Evolutionary conservation across 2,888 invertebrate genomes (phyloP), one percentile per base, ranked within the genome.

Genomic region (Protonemura montana): DNA sequence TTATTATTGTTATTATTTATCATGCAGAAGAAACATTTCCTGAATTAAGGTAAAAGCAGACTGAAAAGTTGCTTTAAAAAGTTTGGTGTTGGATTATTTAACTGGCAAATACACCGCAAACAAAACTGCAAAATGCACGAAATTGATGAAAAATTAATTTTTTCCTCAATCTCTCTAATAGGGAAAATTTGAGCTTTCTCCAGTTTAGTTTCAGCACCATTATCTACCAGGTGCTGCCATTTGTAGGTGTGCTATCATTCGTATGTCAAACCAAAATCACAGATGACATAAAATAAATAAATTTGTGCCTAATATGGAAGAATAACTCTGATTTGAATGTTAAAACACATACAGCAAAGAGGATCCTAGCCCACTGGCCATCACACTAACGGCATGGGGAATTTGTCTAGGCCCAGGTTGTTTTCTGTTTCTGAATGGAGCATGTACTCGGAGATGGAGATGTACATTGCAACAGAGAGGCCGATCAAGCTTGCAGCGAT

Each of bases 381-480:
- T 84, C 84, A 84, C 29, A 59, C 26, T 16, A 59, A n/a, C 3
- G 84, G 84, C 76, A 59, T 59, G 27, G 59, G 76, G 27, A 84
- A 76, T 7, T 84, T 76, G 27, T 28, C 84, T 59, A 84, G 59
- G 42, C 27, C 29, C 10, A 59, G n/a, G 59, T 28, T 76, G 59
- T 76, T 59, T 21, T 10, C 59, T 21, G 27, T 59, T 80, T 81
- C 84, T 29, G 88, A 87, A 29, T 88, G 89, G 90, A 92, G 92
- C 90, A 96, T 95, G 90, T 97, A 98, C 91, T 98, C 98, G 0
- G 98, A 97, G 7, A 95, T 94, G 0, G 96, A 93, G 89, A 98
- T 97, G 90, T 98, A 98, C 41, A 95, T 90, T 29, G 96, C 94
- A 26, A 98, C 97, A 89, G 95, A 93, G 0, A 96, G 92, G 0